phyloP scores from a whole-genome alignment of 2,888 invertebrate species.

The Timema cristinae region DNA sequence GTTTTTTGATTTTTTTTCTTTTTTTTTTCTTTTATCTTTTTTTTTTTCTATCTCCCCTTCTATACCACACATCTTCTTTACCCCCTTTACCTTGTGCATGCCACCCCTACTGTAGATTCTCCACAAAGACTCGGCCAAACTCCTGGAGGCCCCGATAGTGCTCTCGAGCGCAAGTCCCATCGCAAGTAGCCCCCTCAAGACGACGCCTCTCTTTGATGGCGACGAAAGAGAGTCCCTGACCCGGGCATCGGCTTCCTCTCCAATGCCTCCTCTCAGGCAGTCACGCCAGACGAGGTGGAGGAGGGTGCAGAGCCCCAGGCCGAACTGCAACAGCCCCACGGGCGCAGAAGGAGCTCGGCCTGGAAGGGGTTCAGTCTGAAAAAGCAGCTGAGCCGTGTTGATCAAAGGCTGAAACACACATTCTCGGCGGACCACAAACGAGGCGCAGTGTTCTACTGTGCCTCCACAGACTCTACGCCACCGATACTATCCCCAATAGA shows the following conservation, averaged over 20 bases:
- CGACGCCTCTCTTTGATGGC: constrained; percentile 14
- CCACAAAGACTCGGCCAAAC: constrained; percentile 22
- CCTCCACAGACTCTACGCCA: not conserved
- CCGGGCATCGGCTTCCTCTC: constrained; percentile 10
- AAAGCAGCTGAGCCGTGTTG: constrained; percentile 75
- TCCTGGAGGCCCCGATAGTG: constrained; percentile 26
- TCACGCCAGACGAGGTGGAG: constrained; percentile 29
- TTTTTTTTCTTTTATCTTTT: constrained; percentile 23
- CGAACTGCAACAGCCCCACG: not conserved
- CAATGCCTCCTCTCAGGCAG: constrained; percentile 23
- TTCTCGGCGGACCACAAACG: constrained; percentile 46
- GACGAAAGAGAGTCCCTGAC: constrained; percentile 16
- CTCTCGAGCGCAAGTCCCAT: constrained; percentile 30
- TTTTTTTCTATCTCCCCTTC: constrained; percentile 21
- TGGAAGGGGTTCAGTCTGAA: constrained; percentile 80
- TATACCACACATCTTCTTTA: not conserved
- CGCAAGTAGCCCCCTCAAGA: constrained; percentile 27
- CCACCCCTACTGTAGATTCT: constrained; percentile 19
- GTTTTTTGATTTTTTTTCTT: constrained; percentile 18
- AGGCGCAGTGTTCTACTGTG: constrained; percentile 31
- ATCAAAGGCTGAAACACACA: constrained; percentile 67
- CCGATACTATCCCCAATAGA: constrained; percentile 5
- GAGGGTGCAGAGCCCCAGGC: constrained; percentile 33
- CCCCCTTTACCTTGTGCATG: constrained; percentile 22
- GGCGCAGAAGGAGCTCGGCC: constrained; percentile 35